Base-by-base conservation (phyloP, 1,140 invertebrate genomes). In the Drosophila persimilis region DNA sequence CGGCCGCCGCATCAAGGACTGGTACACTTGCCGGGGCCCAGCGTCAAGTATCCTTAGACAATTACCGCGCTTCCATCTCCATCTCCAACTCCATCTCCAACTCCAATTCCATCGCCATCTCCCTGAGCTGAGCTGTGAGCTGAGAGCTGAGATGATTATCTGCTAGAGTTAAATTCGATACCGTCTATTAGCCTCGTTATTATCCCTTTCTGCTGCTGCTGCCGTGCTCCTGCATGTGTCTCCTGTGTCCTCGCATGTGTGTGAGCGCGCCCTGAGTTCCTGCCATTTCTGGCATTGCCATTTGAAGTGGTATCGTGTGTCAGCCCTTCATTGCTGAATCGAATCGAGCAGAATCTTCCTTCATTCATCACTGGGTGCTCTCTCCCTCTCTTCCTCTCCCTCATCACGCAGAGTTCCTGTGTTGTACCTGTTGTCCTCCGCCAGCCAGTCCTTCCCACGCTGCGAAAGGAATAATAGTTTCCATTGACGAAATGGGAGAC, bases 171-270 rank as follows among this genome's bases (percentile, higher is more conserved):
- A 84, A 90, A 90, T 90, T 90, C 71, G 88, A 90, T 90, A 90
- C 88, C 88, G 88, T 90, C 88, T 90, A 90, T 90, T 90, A 90
- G 86, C 88, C 83, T 84, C 81, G 88, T 90, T 90, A 90, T 90
- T 90, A 90, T 90, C 88, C 74, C 74, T 80, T 80, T 73, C 56
- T 74, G 60, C 41, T 31, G 31, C 8, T 11, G 29, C 64, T 44
- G 61, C 59, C 7, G 5, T 26, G 7, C 51, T 41, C 26, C 17
- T 45, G 51, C 45, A 41, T 62, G 24, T 46, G 45, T 20, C 15
- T 29, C 24, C 24, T 46, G 54, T 29, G 44, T 51, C 22, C 63
- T 50, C 56, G 15, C 3, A n/a, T n/a, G 26, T 26, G 24, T 26
- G 4, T 61, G 17, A 6, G n/a, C 22, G 9, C 8, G 20, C 24